phyloP scores from a whole-genome alignment of 2,113 vertebrate genomes.

The Nipponia nippon region DNA sequence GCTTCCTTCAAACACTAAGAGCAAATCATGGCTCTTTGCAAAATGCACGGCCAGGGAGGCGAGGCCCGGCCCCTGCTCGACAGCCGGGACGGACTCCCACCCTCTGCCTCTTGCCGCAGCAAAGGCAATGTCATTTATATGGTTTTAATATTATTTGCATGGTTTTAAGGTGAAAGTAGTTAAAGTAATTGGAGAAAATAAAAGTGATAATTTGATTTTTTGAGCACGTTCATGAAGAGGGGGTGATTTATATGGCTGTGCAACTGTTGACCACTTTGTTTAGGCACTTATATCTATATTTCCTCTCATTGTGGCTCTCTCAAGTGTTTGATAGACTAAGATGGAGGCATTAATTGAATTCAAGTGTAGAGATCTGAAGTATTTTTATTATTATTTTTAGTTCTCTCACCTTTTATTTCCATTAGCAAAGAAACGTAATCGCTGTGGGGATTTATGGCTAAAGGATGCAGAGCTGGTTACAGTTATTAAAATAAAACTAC shows the following conservation, averaged over 20 bases:
- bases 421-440: constrained; percentile 22
- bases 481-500: neutral
- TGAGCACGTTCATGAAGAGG: neutral
- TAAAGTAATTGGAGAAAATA: neutral
- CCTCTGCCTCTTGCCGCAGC: neutral
- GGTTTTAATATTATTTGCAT: neutral
- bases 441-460: constrained; percentile 30
- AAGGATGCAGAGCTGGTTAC: constrained; percentile 3
- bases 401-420: constrained; percentile 62
- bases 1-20: neutral
- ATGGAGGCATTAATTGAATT: constrained; percentile 62
- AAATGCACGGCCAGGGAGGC: neutral
- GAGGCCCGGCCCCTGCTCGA: neutral
- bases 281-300: constrained; percentile 39
- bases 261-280: constrained; percentile 39
- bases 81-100: neutral
- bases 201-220: neutral
- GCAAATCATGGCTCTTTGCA: neutral
- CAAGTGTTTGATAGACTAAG: constrained; percentile 59
- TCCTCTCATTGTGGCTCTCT: constrained; percentile 30
- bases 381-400: constrained; percentile 66
- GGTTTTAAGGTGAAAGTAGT: neutral
- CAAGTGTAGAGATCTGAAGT: constrained; percentile 59
- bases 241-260: neutral
- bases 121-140: rapidly evolving